Evolutionary conservation across 2,113 vertebrate species (phyloP).

Genomic region (Hemibagrus wyckioides): DNA sequence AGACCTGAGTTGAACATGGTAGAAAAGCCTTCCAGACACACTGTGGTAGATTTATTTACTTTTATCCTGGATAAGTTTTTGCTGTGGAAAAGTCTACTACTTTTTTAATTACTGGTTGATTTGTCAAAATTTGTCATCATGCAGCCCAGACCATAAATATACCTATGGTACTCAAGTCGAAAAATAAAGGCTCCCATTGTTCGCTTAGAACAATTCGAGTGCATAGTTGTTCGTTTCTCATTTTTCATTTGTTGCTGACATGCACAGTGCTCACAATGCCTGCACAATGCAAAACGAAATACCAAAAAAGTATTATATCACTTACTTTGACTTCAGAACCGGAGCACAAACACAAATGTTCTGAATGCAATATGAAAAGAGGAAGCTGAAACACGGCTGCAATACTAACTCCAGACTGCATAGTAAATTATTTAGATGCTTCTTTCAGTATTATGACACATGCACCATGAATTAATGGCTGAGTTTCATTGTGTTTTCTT

Average conservation of each 20-base stretch:
- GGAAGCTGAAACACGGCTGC: constrained; percentile 6
- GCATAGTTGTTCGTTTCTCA: neutral
- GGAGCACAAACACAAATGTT: neutral
- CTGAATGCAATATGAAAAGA: constrained; percentile 8
- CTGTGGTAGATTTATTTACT: neutral
- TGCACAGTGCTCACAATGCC: too few species aligned
- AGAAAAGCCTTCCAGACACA: neutral
- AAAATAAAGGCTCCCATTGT: neutral
- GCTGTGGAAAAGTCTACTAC: neutral
- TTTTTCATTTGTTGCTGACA: neutral
- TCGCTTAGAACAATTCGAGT: neutral
- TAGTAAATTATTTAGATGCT: constrained; percentile 37
- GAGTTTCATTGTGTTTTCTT: constrained; percentile 38
- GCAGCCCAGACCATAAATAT: neutral
- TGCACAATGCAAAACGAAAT: neutral
- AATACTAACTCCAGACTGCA: constrained; percentile 18
- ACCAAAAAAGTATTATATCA: neutral
- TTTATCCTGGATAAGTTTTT: neutral
- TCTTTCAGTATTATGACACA: constrained; percentile 46
- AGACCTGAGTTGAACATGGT: neutral
- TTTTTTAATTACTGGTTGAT: neutral
- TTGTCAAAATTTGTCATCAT: neutral
- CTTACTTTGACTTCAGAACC: neutral
- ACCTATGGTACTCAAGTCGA: neutral
- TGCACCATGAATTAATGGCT: constrained; percentile 3